These are phyloP conservation scores for Amblyteles armatorius DNA, from an alignment of 2,888 invertebrate species.

Conservation along the genomic window DNA sequence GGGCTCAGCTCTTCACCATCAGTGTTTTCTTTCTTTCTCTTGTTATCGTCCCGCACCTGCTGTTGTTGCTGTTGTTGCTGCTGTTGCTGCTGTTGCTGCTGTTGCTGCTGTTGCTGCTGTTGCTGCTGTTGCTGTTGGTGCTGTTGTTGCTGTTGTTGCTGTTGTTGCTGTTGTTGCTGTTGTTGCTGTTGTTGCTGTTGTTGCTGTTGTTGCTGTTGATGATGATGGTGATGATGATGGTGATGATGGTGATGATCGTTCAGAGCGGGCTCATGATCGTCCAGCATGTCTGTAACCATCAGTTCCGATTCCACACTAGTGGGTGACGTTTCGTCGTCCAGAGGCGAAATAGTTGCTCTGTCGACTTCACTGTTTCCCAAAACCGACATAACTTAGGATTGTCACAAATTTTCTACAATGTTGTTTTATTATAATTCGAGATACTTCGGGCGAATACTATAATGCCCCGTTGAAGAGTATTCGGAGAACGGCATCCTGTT, in stretches of 20 bases:
- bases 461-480: neutral
- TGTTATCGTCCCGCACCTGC: constrained; percentile 70
- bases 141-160: constrained; percentile 51
- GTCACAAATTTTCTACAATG: neutral
- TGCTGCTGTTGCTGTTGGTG: constrained; percentile 61
- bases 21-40: constrained; percentile 77
- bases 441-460: neutral
- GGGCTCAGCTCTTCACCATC: constrained; percentile 78
- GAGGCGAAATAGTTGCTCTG: constrained; percentile 81
- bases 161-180: constrained; percentile 63
- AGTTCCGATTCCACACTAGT: constrained; percentile 81
- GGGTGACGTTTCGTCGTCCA: constrained; percentile 81
- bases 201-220: constrained; percentile 50
- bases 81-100: constrained; percentile 44
- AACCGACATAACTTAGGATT: constrained; percentile 77
- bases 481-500: constrained; percentile 32
- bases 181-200: constrained; percentile 65
- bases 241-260: constrained; percentile 65
- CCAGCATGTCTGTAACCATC: constrained; percentile 82
- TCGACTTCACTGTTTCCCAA: constrained; percentile 79
- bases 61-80: constrained; percentile 39
- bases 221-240: constrained; percentile 58
- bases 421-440: neutral
- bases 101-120: constrained; percentile 63
- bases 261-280: constrained; percentile 77